phyloP scores from a whole-genome alignment of 2,113 vertebrate genomes.

The Sander lucioperca region DNA sequence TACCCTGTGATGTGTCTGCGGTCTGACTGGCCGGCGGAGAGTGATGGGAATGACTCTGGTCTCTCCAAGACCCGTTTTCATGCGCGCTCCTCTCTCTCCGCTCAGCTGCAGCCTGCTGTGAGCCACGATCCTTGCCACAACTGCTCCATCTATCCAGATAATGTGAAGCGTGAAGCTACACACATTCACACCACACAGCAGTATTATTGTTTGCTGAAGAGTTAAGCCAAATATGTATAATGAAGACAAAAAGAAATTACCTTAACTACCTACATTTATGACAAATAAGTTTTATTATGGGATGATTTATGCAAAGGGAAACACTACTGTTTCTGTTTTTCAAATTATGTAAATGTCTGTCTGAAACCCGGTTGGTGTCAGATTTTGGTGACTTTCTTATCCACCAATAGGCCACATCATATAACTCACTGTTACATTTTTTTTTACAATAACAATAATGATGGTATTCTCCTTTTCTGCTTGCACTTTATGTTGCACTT shows the following conservation, averaged over 20 bases:
- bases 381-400: constrained; percentile 2
- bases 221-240: background rate
- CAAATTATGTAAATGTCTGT: background rate
- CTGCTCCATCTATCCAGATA: constrained; percentile 57
- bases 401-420: background rate
- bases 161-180: constrained; percentile 6
- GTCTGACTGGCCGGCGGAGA: constrained; percentile 38
- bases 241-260: background rate
- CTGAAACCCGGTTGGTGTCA: background rate
- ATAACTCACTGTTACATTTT: background rate
- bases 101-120: constrained; percentile 66
- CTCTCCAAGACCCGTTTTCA: constrained; percentile 49
- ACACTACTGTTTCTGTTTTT: background rate
- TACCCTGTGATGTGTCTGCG: constrained; percentile 37
- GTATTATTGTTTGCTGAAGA: background rate
- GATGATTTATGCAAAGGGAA: background rate
- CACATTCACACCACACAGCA: background rate
- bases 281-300: background rate
- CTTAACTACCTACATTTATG: background rate
- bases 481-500: background rate
- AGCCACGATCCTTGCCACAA: constrained; percentile 64
- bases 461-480: background rate
- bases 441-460: background rate
- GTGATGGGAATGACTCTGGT: constrained; percentile 64
- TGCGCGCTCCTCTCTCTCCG: constrained; percentile 70